Evolutionary conservation across 2,888 invertebrate species (phyloP).

Genomic region (Helicoverpa assulta): DNA sequence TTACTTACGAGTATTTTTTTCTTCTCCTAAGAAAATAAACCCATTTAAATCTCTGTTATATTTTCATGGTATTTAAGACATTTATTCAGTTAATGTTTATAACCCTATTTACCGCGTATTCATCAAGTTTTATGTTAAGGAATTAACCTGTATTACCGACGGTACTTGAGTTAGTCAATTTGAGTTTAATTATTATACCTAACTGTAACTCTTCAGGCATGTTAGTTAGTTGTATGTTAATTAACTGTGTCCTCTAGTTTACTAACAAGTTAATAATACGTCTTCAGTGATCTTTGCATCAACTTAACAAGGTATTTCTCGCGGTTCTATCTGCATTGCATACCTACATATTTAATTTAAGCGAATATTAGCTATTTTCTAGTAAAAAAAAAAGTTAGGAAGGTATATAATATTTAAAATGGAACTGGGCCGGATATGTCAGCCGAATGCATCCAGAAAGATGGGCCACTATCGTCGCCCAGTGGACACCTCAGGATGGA

Average conservation of each 20-base stretch:
- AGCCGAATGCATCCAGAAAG: no score
- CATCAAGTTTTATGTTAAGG: constrained; percentile 25
- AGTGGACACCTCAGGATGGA: no score
- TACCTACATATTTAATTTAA: no score
- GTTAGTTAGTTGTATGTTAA: constrained; percentile 30
- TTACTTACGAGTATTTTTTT: no score
- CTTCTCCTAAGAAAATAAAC: no score
- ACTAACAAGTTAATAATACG: neutral
- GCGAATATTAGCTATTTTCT: no score
- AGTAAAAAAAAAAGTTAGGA: no score
- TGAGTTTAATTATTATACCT: constrained; percentile 28
- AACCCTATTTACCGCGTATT: neutral
- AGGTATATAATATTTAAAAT: no score
- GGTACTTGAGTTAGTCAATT: constrained; percentile 28
- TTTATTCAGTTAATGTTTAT: constrained; percentile 24
- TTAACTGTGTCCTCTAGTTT: constrained; percentile 3
- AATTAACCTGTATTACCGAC: constrained; percentile 28
- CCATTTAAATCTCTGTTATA: no score
- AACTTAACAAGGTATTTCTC: constrained; percentile 20
- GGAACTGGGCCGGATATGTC: no score
- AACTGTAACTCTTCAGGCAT: constrained; percentile 20
- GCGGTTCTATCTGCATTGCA: neutral
- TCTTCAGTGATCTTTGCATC: no score
- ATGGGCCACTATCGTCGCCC: no score
- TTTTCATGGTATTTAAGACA: constrained; percentile 2